A percentile compares a stretch with the other conserved stretches of the same genome.
These are phyloP conservation scores for Deilephila porcellus DNA, from an alignment of 2,888 invertebrate species.

Conservation along the genomic window DNA sequence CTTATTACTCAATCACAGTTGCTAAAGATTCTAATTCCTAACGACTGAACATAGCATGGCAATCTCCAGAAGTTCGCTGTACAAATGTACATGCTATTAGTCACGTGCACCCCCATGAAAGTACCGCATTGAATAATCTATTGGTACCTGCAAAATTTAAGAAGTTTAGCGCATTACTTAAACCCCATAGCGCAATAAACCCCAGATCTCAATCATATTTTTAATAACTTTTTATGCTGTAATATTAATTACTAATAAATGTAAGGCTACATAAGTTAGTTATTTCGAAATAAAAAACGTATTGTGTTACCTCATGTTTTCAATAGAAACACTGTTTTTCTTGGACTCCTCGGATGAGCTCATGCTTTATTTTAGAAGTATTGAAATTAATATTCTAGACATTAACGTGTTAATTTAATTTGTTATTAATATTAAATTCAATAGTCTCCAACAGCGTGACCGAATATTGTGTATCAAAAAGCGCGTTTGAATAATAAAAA, in stretches of 20 bases:
- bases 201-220: too few relatives aligned
- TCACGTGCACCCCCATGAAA: background rate
- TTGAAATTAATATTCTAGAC: conserved; percentile 3
- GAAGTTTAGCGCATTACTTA: too few relatives aligned
- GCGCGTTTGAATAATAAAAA: conserved; percentile 21
- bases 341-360: background rate
- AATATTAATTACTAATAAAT: too few relatives aligned
- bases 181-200: too few relatives aligned
- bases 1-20: too few relatives aligned
- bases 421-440: conserved; percentile 1
- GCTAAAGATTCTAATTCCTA: too few relatives aligned
- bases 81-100: background rate
- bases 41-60: too few relatives aligned
- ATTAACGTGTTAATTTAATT: conserved; percentile 12
- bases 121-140: too few relatives aligned
- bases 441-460: background rate
- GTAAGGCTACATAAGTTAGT: background rate
- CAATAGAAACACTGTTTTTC: background rate
- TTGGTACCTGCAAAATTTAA: too few relatives aligned
- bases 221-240: too few relatives aligned
- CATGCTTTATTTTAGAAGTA: conserved; percentile 5
- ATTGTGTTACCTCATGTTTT: background rate
- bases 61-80: too few relatives aligned
- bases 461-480: conserved; percentile 2
- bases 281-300: background rate